phyloP scores from a whole-genome alignment of 2,888 invertebrate species.

The Sericinus montela region DNA sequence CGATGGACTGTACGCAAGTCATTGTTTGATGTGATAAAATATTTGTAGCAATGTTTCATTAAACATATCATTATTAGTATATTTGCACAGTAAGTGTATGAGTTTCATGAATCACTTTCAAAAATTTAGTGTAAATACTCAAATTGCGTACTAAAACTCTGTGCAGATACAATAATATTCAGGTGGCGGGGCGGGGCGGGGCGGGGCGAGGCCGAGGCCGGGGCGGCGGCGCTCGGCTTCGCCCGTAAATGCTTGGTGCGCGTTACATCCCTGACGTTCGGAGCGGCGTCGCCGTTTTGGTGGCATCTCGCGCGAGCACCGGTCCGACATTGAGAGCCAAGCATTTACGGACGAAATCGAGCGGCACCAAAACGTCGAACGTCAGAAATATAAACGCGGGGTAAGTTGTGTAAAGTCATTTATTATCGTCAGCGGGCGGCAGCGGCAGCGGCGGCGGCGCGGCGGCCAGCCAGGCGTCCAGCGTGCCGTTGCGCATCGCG shows the following conservation, averaged over 20 bases:
- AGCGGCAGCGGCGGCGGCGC: constrained; percentile 29
- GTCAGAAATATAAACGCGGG: constrained; percentile 75
- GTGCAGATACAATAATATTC: too few relatives aligned
- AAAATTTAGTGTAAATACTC: too few relatives aligned
- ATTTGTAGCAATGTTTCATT: too few relatives aligned
- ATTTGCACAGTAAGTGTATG: too few relatives aligned
- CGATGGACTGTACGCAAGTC: too few relatives aligned
- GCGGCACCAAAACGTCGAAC: constrained; percentile 77
- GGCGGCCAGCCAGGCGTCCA: constrained; percentile 56
- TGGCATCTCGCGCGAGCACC: constrained; percentile 49
- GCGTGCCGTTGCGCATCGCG: constrained; percentile 54
- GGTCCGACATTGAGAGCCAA: constrained; percentile 45
- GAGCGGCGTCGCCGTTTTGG: constrained; percentile 81
- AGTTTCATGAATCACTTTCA: too few relatives aligned
- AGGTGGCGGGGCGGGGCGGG: not conserved
- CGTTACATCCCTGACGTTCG: constrained; percentile 86
- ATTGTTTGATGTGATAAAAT: too few relatives aligned
- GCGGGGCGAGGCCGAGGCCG: constrained; percentile 14
- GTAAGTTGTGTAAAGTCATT: constrained; percentile 48
- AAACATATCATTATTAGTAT: too few relatives aligned
- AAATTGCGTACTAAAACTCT: too few relatives aligned
- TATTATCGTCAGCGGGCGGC: constrained; percentile 44
- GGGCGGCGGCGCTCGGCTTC: constrained; percentile 36
- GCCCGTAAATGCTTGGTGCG: constrained; percentile 73
- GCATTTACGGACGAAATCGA: constrained; percentile 72